These are phyloP conservation scores for Martes flavigula DNA, from an alignment of 2,797 vertebrate species.

Conservation along the genomic window DNA sequence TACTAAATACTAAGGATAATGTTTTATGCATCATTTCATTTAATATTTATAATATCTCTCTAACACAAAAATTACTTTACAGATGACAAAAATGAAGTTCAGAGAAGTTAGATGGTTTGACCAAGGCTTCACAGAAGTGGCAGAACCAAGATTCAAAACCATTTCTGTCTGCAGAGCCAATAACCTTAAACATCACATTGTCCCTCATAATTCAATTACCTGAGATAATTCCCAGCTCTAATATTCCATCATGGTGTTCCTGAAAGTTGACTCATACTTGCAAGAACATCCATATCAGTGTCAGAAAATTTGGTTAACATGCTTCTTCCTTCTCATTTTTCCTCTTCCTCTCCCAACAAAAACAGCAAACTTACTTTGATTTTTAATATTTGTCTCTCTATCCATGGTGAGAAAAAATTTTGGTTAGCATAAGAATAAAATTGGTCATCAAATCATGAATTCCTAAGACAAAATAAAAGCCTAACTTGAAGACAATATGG, in stretches of 20 bases:
- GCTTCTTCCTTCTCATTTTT: background rate
- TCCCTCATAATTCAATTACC: background rate
- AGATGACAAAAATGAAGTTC: slow-evolving; percentile 41
- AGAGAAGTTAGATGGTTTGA: background rate
- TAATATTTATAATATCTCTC: slow-evolving; percentile 32
- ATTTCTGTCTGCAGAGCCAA: background rate
- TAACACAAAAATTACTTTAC: slow-evolving; percentile 39
- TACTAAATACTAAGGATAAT: background rate
- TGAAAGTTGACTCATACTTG: background rate
- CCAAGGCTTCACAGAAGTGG: background rate
- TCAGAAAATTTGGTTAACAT: background rate
- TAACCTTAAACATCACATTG: background rate
- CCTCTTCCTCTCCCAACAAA: background rate
- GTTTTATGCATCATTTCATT: slow-evolving; percentile 25
- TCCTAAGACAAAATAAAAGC: slow-evolving; percentile 31
- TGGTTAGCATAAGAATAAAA: background rate
- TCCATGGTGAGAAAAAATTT: background rate
- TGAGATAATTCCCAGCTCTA: background rate
- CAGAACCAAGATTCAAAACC: slow-evolving; percentile 22
- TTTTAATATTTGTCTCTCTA: background rate
- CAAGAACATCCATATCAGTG: background rate
- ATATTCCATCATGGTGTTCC: background rate
- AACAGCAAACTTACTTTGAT: background rate
- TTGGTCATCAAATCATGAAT: background rate
- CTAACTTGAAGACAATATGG: background rate